Evolutionary conservation across 2,888 invertebrate species (phyloP).

Genomic region (Erebia epiphron): DNA sequence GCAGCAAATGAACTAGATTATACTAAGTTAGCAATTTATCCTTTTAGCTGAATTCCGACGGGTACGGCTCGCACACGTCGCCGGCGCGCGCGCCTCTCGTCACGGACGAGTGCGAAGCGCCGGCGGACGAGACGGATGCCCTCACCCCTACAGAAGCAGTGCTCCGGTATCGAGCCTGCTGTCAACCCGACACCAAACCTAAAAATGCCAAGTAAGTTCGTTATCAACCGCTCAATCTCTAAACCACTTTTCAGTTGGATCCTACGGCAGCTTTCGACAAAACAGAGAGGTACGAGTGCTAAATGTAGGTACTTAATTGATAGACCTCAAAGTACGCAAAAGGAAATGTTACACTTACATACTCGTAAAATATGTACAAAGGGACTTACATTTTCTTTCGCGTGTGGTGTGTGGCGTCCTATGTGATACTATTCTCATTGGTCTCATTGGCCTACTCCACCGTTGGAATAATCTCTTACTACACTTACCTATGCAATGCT

Average conservation of each 20-base stretch:
- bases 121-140: conserved; percentile 86
- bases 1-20: conserved; percentile 13
- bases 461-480: no score
- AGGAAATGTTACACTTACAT: no score
- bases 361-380: no score
- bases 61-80: conserved; percentile 93
- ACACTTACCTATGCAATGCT: not conserved
- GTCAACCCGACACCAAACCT: conserved; percentile 84
- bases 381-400: no score
- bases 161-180: conserved; percentile 71
- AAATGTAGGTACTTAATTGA: no score
- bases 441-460: no score
- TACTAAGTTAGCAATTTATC: conserved; percentile 20
- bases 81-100: conserved; percentile 92
- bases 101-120: conserved; percentile 88
- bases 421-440: no score
- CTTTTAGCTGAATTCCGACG: conserved; percentile 92
- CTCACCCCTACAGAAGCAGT: conserved; percentile 72
- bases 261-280: no score
- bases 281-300: no score
- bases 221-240: no score
- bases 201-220: conserved; percentile 95
- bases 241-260: not conserved
- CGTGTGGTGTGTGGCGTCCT: no score
- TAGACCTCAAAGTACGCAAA: no score